Percentiles rank a stretch among this genome's conserved stretches.
Evolutionary conservation across 2,113 vertebrate species (phyloP).

Genomic region (Solenodon paradoxus): DNA sequence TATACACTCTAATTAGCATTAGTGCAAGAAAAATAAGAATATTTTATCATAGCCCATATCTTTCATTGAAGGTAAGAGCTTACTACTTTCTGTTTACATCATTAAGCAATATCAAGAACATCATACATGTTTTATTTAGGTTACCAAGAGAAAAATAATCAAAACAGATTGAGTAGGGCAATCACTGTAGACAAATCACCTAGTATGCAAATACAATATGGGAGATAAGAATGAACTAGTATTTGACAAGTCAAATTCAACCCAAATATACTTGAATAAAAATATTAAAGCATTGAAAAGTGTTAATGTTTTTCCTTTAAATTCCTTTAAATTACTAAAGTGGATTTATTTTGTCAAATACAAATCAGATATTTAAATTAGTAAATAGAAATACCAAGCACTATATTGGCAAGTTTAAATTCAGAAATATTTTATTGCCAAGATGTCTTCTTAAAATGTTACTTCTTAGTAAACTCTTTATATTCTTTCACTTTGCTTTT

Average conservation of each 20-base stretch:
- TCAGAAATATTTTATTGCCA: neutral
- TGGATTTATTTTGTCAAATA: neutral
- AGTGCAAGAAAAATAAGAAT: neutral
- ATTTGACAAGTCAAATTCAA: neutral
- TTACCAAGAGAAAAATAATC: neutral
- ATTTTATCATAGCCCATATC: neutral
- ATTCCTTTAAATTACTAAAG: neutral
- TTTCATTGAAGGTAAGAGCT: neutral
- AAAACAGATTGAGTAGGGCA: neutral
- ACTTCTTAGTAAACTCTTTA: slow-evolving; percentile 45
- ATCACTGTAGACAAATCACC: neutral
- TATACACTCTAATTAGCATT: neutral
- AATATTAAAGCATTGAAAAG: neutral
- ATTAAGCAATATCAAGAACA: neutral
- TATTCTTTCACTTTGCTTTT: slow-evolving; percentile 41
- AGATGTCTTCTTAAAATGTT: slow-evolving; percentile 25
- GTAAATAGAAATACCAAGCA: neutral
- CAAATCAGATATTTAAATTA: neutral
- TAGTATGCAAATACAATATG: neutral
- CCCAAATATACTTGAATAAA: neutral
- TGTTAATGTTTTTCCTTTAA: neutral
- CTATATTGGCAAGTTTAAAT: neutral
- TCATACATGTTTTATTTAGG: neutral
- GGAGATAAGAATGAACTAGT: neutral
- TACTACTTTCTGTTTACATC: neutral